These are phyloP conservation scores for Tinea pellionella DNA, from an alignment of 2,888 invertebrate genomes.

Conservation along the genomic window DNA sequence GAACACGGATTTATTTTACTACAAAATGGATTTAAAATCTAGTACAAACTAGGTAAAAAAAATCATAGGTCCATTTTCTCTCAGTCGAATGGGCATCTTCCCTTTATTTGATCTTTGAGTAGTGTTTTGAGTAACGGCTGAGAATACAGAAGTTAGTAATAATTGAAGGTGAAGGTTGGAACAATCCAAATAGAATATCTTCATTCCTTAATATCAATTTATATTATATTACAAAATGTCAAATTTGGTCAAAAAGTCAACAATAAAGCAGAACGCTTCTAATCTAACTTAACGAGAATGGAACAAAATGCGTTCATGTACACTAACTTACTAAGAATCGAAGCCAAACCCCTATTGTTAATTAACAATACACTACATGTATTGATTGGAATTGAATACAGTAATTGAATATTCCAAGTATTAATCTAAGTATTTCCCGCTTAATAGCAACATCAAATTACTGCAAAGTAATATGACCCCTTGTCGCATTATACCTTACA, in stretches of 20 bases:
- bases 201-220: not conserved
- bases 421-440: not conserved
- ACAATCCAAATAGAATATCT: too few species aligned
- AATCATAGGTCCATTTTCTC: too few species aligned
- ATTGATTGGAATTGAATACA: not conserved
- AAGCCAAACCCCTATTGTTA: constrained; percentile 5
- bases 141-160: too few species aligned
- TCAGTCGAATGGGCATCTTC: too few species aligned
- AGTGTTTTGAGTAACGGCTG: too few species aligned
- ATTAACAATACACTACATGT: not conserved
- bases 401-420: not conserved
- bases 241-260: not conserved
- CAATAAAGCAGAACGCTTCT: not conserved
- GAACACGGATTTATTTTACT: too few species aligned
- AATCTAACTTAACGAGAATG: not conserved
- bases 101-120: too few species aligned
- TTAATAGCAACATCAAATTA: not conserved
- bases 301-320: not conserved
- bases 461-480: not conserved
- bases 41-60: too few species aligned
- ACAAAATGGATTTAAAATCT: too few species aligned
- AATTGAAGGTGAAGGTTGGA: too few species aligned
- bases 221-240: not conserved
- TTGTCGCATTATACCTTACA: too few species aligned
- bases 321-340: constrained; percentile 4